Base-by-base conservation (phyloP, 2,113 vertebrate genomes). In the Stomatorhinus ivindoensis region DNA sequence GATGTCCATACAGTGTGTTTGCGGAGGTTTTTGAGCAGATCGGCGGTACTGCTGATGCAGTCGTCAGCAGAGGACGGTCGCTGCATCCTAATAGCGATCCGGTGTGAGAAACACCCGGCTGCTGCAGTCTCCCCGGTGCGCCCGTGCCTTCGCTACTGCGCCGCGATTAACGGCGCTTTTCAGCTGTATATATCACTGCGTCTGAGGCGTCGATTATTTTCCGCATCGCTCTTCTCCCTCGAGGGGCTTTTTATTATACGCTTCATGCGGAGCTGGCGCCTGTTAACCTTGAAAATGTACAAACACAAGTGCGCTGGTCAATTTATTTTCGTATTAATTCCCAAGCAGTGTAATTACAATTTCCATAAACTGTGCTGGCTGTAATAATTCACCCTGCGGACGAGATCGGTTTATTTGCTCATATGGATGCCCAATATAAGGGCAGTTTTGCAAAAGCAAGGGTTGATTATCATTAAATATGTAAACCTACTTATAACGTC, bases 251-350 rank as follows among this genome's bases (percentile, higher is more conserved):
- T 76, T 76, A 76, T 76, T 76, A 76, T 31, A 80, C 73, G 73
- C 19, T 80, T 80, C 73, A 19, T 80, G 73, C 73, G 35, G 15
- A 80, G 17, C 31, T 80, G 73, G 35, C 35, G 73, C 73, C 61
- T 80, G 73, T 80, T 80, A 80, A 80, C 73, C 73, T 80, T 80
- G 73, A 80, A 80, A 80, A 35, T 80, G 17, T 19, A 80, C 35
- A 80, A 80, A 80, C 73, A 80, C 73, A 80, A 80, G 73, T 80
- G 35, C 73, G 73, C 35, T n/a, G 73, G 73, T 80, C 73, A 80
- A 80, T 80, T 80, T 80, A 35, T 80, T 80, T 80, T 80, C 35
- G 17, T 80, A 39, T 80, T 42, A 80, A 80, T 80, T 42, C 17
- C 73, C 73, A 80, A 42, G 31, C 73, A 80, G 73, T 80, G 19